Percentiles rank a stretch among this genome's conserved stretches.
Conservation (phyloP, 2,888 invertebrate genomes). For the Pemphredon lugubris region DNA sequence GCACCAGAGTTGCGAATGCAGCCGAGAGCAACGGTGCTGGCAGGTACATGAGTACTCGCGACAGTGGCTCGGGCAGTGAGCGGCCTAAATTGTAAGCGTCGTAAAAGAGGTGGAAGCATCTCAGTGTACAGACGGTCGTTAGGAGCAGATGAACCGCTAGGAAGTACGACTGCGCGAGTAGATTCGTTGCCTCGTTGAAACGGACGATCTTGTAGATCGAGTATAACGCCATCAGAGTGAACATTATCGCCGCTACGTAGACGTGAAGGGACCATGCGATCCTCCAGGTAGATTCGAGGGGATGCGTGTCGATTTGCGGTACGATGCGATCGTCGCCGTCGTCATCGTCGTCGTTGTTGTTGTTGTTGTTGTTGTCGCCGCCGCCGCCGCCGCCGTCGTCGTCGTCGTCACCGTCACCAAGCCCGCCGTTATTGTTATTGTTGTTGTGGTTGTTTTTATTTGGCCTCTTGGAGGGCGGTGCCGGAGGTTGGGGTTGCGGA, state of each 20-base stretch:
- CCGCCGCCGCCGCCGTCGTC: too few relatives aligned
- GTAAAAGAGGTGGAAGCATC: constrained; percentile 93
- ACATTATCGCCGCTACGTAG: constrained; percentile 92
- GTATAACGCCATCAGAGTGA: constrained; percentile 91
- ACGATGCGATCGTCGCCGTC: constrained; percentile 68
- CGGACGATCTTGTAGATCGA: constrained; percentile 93
- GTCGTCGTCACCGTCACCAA: too few relatives aligned
- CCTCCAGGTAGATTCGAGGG: constrained; percentile 86
- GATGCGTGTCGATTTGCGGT: constrained; percentile 80
- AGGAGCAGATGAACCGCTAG: constrained; percentile 92
- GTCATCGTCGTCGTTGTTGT: too few relatives aligned
- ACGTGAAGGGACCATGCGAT: constrained; percentile 96
- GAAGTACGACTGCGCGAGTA: constrained; percentile 94
- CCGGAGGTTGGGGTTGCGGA: constrained; percentile 77
- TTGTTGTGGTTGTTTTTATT: too few relatives aligned
- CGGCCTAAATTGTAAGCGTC: constrained; percentile 95
- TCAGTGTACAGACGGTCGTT: constrained; percentile 90
- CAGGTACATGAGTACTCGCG: constrained; percentile 91
- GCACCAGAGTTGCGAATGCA: constrained; percentile 93
- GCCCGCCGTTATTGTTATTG: too few relatives aligned
- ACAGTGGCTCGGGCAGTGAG: constrained; percentile 89
- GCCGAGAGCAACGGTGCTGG: constrained; percentile 94
- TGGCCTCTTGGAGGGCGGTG: constrained; percentile 73
- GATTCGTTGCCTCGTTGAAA: constrained; percentile 92
- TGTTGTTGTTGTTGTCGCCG: too few relatives aligned